Base-by-base conservation (phyloP, 2,797 vertebrate genomes). In the Loris lydekkerianus region DNA sequence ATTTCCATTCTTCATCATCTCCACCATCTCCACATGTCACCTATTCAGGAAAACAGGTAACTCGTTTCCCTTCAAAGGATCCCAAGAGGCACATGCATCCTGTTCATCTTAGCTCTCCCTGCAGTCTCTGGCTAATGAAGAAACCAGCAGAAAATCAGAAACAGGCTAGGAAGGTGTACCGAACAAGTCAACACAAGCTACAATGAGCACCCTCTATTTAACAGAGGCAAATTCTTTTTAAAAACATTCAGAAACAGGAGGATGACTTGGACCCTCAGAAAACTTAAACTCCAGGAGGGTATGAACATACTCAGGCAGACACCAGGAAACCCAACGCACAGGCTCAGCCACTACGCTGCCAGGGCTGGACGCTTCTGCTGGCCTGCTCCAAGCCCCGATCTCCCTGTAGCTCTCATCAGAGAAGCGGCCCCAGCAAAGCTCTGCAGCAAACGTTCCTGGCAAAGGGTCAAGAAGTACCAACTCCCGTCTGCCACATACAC, bases 361-460 rank as follows among this genome's bases (percentile, higher is more conserved):
- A 3, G 3, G 10, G 7, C 43, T 1, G 21, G 46, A 23, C 60
- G 17, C 10, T 23, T 13, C 72, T 60, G 7, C 27, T 0, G 25
- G 58, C 17, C 2, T 56, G 58, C 37, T 58, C 53, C 3, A 0
- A 21, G 1, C 14, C 49, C 49, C 14, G 7, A 15, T 31, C 56
- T 40, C 60, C 72, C 84, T 29, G 7, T 34, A 18, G 5, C 21
- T 37, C 65, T 29, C 13, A 29, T 2, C 23, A 7, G 25, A 58
- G 75, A 72, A 37, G 53, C 21, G 37, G 46, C 27, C n/a, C 29
- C 72, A 13, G 2, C 11, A 18, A 11, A 29, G 40, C n/a, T 3
- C 43, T 40, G 1, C 7, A 49, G 53, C 9, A 53, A 56, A 37
- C 21, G 5, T 23, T 10, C 82, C 56, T 0, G 0, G 10, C 76